These are phyloP conservation scores for Gadopsis bispinosus DNA, from an alignment of 2,797 vertebrate species.

Conservation along the genomic window DNA sequence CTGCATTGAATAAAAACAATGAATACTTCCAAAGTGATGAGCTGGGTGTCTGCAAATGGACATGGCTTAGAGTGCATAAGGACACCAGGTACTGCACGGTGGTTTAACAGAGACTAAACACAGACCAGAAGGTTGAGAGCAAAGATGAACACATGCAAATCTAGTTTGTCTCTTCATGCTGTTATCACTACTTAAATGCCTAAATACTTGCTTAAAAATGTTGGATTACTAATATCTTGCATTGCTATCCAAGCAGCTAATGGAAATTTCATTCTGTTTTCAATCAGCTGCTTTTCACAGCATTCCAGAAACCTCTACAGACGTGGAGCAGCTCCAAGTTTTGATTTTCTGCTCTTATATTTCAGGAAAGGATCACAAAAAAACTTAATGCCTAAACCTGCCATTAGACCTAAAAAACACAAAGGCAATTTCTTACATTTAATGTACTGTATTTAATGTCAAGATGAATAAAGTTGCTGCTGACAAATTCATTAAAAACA, in stretches of 20 bases:
- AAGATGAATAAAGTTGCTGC: conserved; percentile 27
- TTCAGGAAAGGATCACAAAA: conserved; percentile 28
- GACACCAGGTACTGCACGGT: conserved; percentile 4
- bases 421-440: conserved; percentile 21
- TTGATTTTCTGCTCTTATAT: conserved; percentile 26
- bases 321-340: conserved; percentile 31
- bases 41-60: neutral
- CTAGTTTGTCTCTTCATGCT: neutral
- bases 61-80: conserved; percentile 3
- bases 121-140: conserved; percentile 11
- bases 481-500: conserved; percentile 43
- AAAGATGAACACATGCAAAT: conserved; percentile 32
- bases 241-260: conserved; percentile 38
- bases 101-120: conserved; percentile 47
- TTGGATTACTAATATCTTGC: conserved; percentile 9
- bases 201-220: neutral
- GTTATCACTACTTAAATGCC: neutral
- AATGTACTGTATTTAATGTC: conserved; percentile 29
- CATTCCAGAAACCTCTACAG: conserved; percentile 37
- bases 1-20: conserved; percentile 2
- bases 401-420: conserved; percentile 11
- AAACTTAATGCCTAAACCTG: conserved; percentile 31
- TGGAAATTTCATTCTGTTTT: conserved; percentile 40
- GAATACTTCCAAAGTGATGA: neutral
- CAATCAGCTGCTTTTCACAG: conserved; percentile 30